Percentiles rank a stretch among this genome's conserved stretches.
Conservation (phyloP, 2,888 invertebrate genomes). For the Apomyelois bistriatella region DNA sequence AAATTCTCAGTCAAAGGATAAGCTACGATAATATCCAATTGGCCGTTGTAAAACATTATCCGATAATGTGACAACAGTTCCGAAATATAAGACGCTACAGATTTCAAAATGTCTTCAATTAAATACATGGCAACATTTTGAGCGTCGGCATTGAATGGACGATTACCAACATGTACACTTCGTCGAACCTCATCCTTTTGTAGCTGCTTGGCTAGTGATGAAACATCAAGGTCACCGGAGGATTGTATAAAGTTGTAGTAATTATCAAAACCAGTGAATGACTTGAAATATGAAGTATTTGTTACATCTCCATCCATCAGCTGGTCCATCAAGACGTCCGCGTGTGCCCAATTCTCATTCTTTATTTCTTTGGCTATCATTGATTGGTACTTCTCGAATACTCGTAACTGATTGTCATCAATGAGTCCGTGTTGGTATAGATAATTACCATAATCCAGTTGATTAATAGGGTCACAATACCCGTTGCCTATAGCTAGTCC, state of each 20-base stretch:
- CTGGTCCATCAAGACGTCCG: constrained; percentile 85
- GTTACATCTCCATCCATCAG: constrained; percentile 74
- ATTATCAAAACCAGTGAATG: constrained; percentile 86
- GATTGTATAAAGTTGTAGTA: constrained; percentile 85
- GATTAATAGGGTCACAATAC: constrained; percentile 72
- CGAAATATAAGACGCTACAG: constrained; percentile 70
- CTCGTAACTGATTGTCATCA: constrained; percentile 76
- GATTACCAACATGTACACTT: constrained; percentile 82
- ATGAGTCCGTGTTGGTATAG: constrained; percentile 74
- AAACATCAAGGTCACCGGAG: constrained; percentile 63
- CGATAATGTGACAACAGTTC: constrained; percentile 68
- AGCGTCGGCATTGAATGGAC: constrained; percentile 67
- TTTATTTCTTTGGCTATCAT: constrained; percentile 79
- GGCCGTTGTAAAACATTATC: constrained; percentile 83
- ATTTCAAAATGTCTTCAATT: constrained; percentile 78
- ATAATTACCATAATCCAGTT: constrained; percentile 71
- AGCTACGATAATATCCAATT: constrained; percentile 83
- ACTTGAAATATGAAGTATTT: constrained; percentile 76
- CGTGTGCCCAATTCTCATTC: constrained; percentile 81
- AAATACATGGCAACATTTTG: constrained; percentile 71
- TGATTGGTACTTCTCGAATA: constrained; percentile 81
- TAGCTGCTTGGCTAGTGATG: constrained; percentile 49
- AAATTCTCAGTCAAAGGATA: constrained; percentile 82
- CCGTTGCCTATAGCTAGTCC: constrained; percentile 78
- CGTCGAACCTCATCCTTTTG: constrained; percentile 59